phyloP scores from a whole-genome alignment of 2,888 invertebrate genomes.

The Sarcophaga caerulescens region DNA sequence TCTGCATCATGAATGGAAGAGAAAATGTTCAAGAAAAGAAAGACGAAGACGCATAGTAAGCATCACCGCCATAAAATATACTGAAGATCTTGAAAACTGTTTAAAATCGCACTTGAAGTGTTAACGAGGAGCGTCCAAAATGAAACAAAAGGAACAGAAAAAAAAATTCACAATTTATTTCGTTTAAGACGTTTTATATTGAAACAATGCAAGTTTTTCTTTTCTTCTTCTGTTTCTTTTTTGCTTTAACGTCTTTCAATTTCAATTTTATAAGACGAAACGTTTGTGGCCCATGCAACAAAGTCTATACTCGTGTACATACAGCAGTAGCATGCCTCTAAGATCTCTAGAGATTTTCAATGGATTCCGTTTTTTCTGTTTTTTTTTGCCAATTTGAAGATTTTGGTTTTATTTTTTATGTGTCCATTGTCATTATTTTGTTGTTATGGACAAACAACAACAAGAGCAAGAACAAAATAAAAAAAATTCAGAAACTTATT shows the following conservation, averaged over 20 bases:
- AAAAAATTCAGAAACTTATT: constrained; percentile 39
- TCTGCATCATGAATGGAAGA: no score
- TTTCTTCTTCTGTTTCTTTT: neutral
- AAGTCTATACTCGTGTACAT: neutral
- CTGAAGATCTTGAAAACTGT: constrained; percentile 60
- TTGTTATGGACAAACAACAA: constrained; percentile 42
- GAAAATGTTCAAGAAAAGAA: neutral
- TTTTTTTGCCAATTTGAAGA: constrained; percentile 3
- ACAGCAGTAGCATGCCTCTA: constrained; percentile 2
- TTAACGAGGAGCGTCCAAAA: constrained; percentile 61
- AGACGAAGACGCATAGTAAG: constrained; percentile 4
- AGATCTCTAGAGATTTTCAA: constrained; percentile 64
- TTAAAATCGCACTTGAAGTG: constrained; percentile 68
- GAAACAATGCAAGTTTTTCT: constrained; percentile 53
- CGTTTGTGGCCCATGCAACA: constrained; percentile 48
- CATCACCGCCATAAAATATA: neutral
- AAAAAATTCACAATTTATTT: constrained; percentile 51
- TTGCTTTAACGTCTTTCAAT: constrained; percentile 21
- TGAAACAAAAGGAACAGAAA: constrained; percentile 1
- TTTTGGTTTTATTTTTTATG: constrained; percentile 42
- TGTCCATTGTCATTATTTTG: constrained; percentile 68
- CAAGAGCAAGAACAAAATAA: constrained; percentile 24
- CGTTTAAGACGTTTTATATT: constrained; percentile 21
- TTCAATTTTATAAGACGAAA: constrained; percentile 24
- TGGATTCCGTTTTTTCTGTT: constrained; percentile 33